Conservation (phyloP, 1,140 invertebrate species). For the Drosophila gunungcola region DNA sequence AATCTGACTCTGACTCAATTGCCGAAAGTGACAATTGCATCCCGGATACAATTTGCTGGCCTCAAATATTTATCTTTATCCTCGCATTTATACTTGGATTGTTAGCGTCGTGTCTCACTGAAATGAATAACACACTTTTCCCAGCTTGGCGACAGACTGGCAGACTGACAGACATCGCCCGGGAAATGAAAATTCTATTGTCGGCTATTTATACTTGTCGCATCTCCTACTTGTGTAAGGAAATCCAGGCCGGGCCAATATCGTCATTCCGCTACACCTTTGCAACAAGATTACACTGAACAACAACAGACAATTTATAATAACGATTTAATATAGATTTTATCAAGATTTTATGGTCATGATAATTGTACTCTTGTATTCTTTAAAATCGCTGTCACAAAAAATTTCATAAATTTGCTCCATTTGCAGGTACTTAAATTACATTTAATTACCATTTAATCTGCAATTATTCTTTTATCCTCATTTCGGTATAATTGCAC, state of each 20-base stretch:
- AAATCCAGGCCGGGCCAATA: constrained; percentile 14
- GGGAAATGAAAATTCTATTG: constrained; percentile 54
- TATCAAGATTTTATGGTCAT: too few species aligned
- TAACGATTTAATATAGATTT: too few species aligned
- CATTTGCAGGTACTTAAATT: background rate
- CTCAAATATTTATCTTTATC: constrained; percentile 34
- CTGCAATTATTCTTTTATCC: background rate
- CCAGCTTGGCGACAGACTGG: constrained; percentile 25
- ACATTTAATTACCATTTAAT: background rate
- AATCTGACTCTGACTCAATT: constrained; percentile 43
- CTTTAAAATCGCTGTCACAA: too few species aligned
- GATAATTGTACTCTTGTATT: too few species aligned
- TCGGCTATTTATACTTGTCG: constrained; percentile 22
- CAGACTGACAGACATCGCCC: constrained; percentile 39
- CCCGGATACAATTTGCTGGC: constrained; percentile 54
- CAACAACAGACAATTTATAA: background rate
- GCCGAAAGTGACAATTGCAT: constrained; percentile 69
- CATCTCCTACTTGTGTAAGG: constrained; percentile 18
- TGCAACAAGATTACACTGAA: constrained; percentile 3
- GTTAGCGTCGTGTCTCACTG: constrained; percentile 20
- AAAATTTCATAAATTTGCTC: too few species aligned
- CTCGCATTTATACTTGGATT: background rate
- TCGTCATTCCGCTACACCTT: constrained; percentile 18
- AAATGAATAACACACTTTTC: constrained; percentile 74
- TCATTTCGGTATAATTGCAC: too few species aligned